Evolutionary conservation across 2,888 invertebrate species (phyloP).

Genomic region (Mellilla xanthometata): DNA sequence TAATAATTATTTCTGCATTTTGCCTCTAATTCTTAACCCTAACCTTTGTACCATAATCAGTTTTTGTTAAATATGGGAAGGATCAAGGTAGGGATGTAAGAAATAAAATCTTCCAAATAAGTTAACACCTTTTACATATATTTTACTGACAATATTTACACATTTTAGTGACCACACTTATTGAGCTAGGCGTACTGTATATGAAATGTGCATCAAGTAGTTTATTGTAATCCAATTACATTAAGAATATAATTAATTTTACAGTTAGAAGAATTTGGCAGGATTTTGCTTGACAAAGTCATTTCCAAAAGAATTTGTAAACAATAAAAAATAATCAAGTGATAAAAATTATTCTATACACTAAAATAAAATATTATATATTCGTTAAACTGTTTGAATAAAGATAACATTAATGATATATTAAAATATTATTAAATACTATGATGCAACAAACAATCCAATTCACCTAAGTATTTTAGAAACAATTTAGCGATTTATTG

Average conservation of each 20-base stretch:
- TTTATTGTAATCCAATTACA: slow-evolving; percentile 75
- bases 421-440: slow-evolving; percentile 40
- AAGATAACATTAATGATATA: slow-evolving; percentile 36
- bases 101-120: slow-evolving; percentile 35
- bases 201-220: slow-evolving; percentile 78
- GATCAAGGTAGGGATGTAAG: background rate
- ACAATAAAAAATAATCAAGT: slow-evolving; percentile 42
- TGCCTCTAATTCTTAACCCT: too few species aligned
- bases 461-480: slow-evolving; percentile 38
- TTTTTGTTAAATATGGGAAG: too few species aligned
- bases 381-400: slow-evolving; percentile 51
- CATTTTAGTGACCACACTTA: slow-evolving; percentile 80
- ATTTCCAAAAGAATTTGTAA: slow-evolving; percentile 55
- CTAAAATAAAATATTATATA: slow-evolving; percentile 55
- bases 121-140: slow-evolving; percentile 80
- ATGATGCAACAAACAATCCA: slow-evolving; percentile 45
- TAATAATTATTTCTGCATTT: too few species aligned
- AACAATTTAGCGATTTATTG: slow-evolving; percentile 32
- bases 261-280: slow-evolving; percentile 66
- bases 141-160: slow-evolving; percentile 82
- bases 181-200: slow-evolving; percentile 78
- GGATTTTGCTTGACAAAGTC: slow-evolving; percentile 77
- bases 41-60: too few species aligned
- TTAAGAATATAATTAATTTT: slow-evolving; percentile 56
- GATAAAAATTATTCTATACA: slow-evolving; percentile 58